A percentile compares a stretch with the other conserved stretches of the same genome.
These are phyloP conservation scores for Noturus placidus DNA, from an alignment of 2,113 vertebrate species.

Conservation along the genomic window DNA sequence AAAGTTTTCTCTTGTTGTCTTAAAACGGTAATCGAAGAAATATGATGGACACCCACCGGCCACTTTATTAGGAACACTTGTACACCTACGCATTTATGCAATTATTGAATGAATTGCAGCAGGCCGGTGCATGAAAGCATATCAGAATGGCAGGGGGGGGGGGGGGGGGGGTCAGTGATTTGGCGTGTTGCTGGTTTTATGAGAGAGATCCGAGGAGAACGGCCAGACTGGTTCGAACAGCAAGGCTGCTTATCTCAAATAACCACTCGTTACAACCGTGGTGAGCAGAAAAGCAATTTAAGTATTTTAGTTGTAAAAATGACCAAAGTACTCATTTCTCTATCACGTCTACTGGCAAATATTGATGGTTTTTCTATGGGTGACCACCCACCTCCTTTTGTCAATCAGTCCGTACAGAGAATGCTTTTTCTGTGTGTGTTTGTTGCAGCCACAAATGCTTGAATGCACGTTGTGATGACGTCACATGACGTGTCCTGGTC, in stretches of 20 bases:
- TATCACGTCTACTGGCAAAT: not conserved
- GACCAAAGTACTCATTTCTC: not conserved
- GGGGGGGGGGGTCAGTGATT: not conserved
- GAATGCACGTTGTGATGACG: too few relatives aligned
- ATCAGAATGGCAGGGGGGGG: not conserved
- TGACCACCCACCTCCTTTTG: too few relatives aligned
- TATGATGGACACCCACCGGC: not conserved
- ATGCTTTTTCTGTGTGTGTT: too few relatives aligned
- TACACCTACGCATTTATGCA: too few relatives aligned
- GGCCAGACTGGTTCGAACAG: not conserved
- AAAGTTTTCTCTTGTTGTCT: not conserved
- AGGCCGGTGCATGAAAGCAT: not conserved
- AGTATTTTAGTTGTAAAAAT: not conserved
- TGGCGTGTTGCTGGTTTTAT: not conserved
- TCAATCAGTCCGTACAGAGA: too few relatives aligned
- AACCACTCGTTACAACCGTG: not conserved
- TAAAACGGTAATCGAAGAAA: not conserved
- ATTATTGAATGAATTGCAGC: not conserved
- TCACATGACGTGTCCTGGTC: too few relatives aligned
- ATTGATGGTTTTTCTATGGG: too few relatives aligned
- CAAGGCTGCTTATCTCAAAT: not conserved
- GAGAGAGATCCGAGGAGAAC: not conserved
- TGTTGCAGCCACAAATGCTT: too few relatives aligned
- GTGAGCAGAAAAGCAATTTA: not conserved
- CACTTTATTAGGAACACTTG: not conserved